Conservation (phyloP, 2,888 invertebrate species). For the Metalampra italica region DNA sequence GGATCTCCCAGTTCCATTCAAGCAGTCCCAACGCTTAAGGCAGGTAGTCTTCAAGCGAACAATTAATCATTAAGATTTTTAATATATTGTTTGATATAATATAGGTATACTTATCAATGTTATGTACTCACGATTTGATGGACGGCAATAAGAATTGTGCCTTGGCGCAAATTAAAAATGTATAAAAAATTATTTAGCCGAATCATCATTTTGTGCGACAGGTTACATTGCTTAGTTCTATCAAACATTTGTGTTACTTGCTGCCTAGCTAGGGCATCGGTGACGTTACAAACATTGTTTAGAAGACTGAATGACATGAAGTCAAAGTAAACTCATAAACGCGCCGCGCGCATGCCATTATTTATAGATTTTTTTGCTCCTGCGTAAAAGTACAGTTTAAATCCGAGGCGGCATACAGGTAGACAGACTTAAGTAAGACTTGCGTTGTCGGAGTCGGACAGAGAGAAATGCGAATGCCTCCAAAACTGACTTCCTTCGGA, state of each 20-base stretch:
- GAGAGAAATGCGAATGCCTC: no score
- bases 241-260: conserved; percentile 63
- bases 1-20: no score
- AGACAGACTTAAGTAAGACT: no score
- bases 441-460: no score
- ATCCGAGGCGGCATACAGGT: no score
- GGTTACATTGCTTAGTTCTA: conserved; percentile 62
- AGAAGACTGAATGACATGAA: conserved; percentile 30
- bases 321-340: conserved; percentile 16
- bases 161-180: conserved; percentile 74
- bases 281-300: conserved; percentile 54
- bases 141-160: conserved; percentile 74
- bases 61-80: no score
- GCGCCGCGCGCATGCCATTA: conserved; percentile 52
- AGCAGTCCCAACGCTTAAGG: no score
- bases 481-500: no score
- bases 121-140: conserved; percentile 73
- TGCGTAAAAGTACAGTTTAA: conserved; percentile 20
- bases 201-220: conserved; percentile 64
- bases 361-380: conserved; percentile 50
- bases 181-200: conserved; percentile 70
- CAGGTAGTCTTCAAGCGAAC: no score
- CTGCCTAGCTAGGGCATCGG: conserved; percentile 38
- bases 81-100: no score
- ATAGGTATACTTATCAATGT: no score